Percentiles rank a stretch among this genome's conserved stretches.
Evolutionary conservation across 2,888 invertebrate species (phyloP).

Genomic region (Nemotelus pantherinus): DNA sequence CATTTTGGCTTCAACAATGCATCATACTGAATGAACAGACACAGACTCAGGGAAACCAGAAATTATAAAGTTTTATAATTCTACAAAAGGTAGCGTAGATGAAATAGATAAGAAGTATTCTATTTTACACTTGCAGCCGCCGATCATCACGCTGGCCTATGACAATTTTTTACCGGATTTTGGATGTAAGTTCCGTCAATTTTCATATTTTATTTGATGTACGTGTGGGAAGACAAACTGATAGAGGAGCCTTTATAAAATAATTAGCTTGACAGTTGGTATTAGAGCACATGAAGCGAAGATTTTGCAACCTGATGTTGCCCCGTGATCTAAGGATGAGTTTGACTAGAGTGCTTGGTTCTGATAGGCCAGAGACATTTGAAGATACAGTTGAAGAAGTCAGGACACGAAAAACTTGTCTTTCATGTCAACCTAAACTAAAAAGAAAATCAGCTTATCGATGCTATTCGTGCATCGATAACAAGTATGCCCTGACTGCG

Average conservation of each 20-base stretch:
- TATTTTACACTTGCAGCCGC: slow-evolving; percentile 51
- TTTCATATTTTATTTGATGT: slow-evolving; percentile 15
- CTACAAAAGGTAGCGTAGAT: too few species aligned
- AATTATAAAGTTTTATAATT: slow-evolving; percentile 47
- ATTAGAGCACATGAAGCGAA: slow-evolving; percentile 20
- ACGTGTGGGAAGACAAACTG: not conserved
- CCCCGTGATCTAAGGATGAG: slow-evolving; percentile 14
- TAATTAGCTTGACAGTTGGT: slow-evolving; percentile 5
- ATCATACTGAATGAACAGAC: too few species aligned
- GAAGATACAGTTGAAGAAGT: not conserved
- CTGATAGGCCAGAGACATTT: not conserved
- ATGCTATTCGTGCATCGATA: not conserved
- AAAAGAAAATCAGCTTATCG: not conserved
- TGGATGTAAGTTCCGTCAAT: slow-evolving; percentile 3
- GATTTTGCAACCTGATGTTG: slow-evolving; percentile 5
- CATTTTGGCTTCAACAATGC: slow-evolving; percentile 50
- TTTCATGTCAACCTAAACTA: slow-evolving; percentile 3
- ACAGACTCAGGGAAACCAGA: slow-evolving; percentile 48
- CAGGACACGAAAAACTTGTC: slow-evolving; percentile 1
- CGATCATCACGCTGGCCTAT: slow-evolving; percentile 53
- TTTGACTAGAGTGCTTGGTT: slow-evolving; percentile 8
- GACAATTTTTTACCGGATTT: slow-evolving; percentile 36
- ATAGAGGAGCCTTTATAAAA: slow-evolving; percentile 24
- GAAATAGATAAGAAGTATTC: slow-evolving; percentile 41
- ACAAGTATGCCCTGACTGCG: too few species aligned